These are phyloP conservation scores for Pilophorus perplexus DNA, from an alignment of 2,888 invertebrate genomes.

Conservation along the genomic window DNA sequence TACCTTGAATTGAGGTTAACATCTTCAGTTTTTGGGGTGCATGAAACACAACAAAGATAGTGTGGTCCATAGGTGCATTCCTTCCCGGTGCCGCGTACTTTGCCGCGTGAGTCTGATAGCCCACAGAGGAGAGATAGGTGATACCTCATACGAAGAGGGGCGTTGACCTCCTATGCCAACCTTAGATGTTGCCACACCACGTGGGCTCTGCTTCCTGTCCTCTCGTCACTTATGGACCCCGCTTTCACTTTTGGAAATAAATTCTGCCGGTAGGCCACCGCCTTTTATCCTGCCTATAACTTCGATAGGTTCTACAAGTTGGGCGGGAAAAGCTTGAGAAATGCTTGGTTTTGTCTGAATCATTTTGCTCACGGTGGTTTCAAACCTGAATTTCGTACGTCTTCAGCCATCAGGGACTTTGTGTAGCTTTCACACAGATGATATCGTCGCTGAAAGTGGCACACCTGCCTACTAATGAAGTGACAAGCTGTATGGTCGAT, in stretches of 20 bases:
- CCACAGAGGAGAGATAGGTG: not conserved
- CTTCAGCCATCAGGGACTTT: too few relatives aligned
- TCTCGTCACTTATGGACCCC: conserved; percentile 13
- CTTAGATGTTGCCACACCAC: conserved; percentile 38
- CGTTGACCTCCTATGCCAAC: conserved; percentile 29
- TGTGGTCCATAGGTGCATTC: not conserved
- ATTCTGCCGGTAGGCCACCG: conserved; percentile 26
- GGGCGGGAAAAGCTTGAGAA: too few relatives aligned
- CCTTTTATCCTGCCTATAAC: not conserved
- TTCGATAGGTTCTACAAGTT: too few relatives aligned
- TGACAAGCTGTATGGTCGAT: too few relatives aligned
- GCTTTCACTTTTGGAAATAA: conserved; percentile 34
- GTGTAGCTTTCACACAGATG: too few relatives aligned
- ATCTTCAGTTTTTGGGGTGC: too few relatives aligned
- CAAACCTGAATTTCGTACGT: too few relatives aligned
- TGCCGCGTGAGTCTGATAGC: conserved; percentile 9
- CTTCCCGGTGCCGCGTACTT: not conserved
- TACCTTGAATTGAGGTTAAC: too few relatives aligned
- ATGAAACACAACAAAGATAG: not conserved
- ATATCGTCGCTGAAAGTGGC: too few relatives aligned
- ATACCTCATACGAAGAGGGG: conserved; percentile 23
- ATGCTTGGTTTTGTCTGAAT: too few relatives aligned
- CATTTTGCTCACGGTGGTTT: too few relatives aligned
- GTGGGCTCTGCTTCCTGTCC: conserved; percentile 39
- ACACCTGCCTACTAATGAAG: too few relatives aligned